Base-by-base conservation (phyloP, 2,113 vertebrate species). In the Pluvialis apricaria region DNA sequence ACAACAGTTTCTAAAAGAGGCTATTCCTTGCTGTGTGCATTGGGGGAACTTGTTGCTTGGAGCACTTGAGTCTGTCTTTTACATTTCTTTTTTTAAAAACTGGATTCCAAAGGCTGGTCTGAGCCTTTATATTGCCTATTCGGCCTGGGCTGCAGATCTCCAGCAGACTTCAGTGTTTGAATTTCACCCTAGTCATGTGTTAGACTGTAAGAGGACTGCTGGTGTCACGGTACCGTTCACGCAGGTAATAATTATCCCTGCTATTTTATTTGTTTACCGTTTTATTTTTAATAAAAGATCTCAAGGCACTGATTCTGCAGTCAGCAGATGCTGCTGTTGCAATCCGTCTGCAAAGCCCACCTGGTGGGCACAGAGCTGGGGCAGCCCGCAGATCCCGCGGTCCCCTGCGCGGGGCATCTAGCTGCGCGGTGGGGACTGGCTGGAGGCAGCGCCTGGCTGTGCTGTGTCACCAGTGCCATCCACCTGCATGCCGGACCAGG, bases 371-470 rank as follows among this genome's bases (percentile, higher is more conserved):
- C 69, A n/a, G 88, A 82, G 61, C 80, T 3, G 2, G 38, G 49
- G n/a, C 86, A 90, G 70, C 36, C 34, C 2, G 3, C 0, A 0
- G 6, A 90, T 61, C 36, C 36, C 2, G 4, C 0, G 0, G 6
- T n/a, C 22, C 29, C 8, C 18, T 85, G 42, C 42, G 66, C 11
- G 5, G 42, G 17, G 20, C 9, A 2, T 49, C 44, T 0, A 0
- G 17, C 78, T 60, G 36, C 1, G 0, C 3, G 8, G 10, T 21
- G 40, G 66, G 52, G 21, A 22, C 52, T 0, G 0, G 18, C 38
- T 79, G 61, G 21, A 10, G 38, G 34, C 0, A 0, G 26, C 6
- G 25, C 8, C 28, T 5, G 6, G 13, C 44, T 84, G 24, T 62
- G 47, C 68, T 8, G 0, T 72, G 68, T 44, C 71, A 34, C 60